These are phyloP conservation scores for Chloromyia formosa DNA, from an alignment of 2,888 invertebrate genomes.

Conservation along the genomic window DNA sequence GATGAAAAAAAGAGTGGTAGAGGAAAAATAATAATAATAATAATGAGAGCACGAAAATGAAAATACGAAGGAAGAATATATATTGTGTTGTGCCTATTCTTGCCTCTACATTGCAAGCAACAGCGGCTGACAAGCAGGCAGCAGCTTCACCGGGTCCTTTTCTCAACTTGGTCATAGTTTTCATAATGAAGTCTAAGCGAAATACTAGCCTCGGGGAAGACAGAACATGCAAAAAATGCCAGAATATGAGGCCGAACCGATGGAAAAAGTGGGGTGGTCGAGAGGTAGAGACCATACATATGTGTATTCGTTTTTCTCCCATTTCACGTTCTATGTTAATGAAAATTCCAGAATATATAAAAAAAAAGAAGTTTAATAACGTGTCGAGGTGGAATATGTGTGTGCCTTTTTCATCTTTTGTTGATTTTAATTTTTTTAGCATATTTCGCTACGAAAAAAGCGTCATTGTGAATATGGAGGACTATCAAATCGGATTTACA, in stretches of 20 bases:
- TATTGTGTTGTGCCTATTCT: conserved; percentile 13
- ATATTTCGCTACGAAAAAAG: too few species aligned
- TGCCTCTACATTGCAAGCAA: conserved; percentile 25
- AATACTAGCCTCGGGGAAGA: conserved; percentile 19
- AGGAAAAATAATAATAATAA: not conserved
- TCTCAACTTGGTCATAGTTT: conserved; percentile 29
- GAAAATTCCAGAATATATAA: conserved; percentile 24
- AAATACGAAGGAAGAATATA: conserved; percentile 30
- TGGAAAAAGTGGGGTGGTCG: not conserved
- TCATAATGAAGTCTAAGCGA: conserved; percentile 40
- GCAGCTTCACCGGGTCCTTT: too few species aligned
- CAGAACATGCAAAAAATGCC: too few species aligned
- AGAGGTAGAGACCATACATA: not conserved
- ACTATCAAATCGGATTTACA: too few species aligned
- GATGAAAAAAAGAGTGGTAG: not conserved
- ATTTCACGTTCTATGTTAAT: conserved; percentile 34
- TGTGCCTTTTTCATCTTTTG: conserved; percentile 5
- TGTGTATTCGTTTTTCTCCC: conserved; percentile 2
- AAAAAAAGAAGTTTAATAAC: conserved; percentile 40
- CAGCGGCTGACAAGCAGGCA: not conserved
- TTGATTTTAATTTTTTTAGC: not conserved
- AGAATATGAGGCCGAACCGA: too few species aligned
- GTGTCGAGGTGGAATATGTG: conserved; percentile 38
- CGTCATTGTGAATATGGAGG: too few species aligned
- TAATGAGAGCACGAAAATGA: conserved; percentile 40